Base-by-base conservation (phyloP, 92 coral and sea anemone genomes). In the Anthopleura xanthogrammica region DNA sequence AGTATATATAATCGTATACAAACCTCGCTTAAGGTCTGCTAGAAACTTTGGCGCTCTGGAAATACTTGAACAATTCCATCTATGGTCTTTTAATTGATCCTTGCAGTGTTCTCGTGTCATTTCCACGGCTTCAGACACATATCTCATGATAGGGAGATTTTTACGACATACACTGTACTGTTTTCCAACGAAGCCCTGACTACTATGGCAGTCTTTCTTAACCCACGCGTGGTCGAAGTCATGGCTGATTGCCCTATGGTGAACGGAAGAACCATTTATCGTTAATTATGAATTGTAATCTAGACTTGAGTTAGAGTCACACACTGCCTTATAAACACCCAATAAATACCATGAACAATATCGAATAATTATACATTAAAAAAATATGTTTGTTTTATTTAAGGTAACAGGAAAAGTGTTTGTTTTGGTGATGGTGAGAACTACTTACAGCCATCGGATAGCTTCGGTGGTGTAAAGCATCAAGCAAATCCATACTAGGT, bases 31-130 rank as follows among this genome's bases (percentile, higher is more conserved):
- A 22, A 97, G 79, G 62, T 94, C 99, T 48, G 62, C 76, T 81
- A 90, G 77, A 29, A 87, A 90, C 22, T 48, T 64, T 6, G 99
- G 99, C 52, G 95, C 97, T 36, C 57, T 79, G 1, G 43, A 36
- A 12, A 97, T 89, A 22, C 95, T 83, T 9, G 86, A 85, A 29
- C 99, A 97, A 83, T 97, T 93, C 99, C 99, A 97, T 41, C 98
- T 54, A 58, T 92, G 83, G 56, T 87, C 77, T 11, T 62, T 83
- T 54, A 95, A 23, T 74, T 89, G 97, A 41, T 84, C 72, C 52
- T 85, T 75, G 76, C 99, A 97, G 82, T 92, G 97, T 2, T 56
- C 72, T 16, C 64, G 85, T 3, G 98, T 87, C 79, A 90, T 87
- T 72, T 92, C 93, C 16, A 89, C 95, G 12, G 99, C 99, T 58